Percentiles rank a stretch among this genome's conserved stretches.
These are phyloP conservation scores for Lophius americanus DNA, from an alignment of 2,797 vertebrate species.

Conservation along the genomic window DNA sequence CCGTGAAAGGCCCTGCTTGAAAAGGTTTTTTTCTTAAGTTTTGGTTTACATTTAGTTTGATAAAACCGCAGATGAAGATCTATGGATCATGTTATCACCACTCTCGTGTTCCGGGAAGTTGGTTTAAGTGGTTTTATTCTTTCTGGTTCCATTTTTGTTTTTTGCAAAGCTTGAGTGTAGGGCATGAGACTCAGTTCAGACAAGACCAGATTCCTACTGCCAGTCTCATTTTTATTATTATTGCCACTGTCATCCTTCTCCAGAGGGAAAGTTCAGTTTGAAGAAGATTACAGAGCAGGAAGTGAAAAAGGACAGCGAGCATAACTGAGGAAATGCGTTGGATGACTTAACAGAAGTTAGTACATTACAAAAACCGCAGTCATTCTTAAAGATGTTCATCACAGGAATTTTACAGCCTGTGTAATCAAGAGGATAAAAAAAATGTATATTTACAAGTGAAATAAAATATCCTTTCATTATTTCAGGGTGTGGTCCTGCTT, in stretches of 20 bases:
- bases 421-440: too few relatives aligned
- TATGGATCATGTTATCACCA: neutral
- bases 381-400: too few relatives aligned
- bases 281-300: slow-evolving; percentile 71
- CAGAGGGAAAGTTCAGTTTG: slow-evolving; percentile 52
- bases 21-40: slow-evolving; percentile 6
- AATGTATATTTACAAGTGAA: neutral
- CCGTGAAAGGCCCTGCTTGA: neutral
- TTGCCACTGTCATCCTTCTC: neutral
- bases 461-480: neutral
- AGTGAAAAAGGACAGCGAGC: slow-evolving; percentile 44
- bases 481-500: neutral
- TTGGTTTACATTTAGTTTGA: neutral
- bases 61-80: neutral
- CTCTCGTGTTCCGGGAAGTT: neutral
- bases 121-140: neutral
- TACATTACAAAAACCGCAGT: slow-evolving; percentile 3
- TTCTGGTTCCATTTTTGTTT: neutral
- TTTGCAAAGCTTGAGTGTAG: neutral
- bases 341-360: slow-evolving; percentile 55
- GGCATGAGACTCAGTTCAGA: too few relatives aligned
- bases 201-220: neutral
- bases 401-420: too few relatives aligned
- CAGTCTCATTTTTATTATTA: slow-evolving; percentile 22
- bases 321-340: slow-evolving; percentile 35